Conservation (phyloP, 2,888 invertebrate genomes). For the Stegana nigrithorax region DNA sequence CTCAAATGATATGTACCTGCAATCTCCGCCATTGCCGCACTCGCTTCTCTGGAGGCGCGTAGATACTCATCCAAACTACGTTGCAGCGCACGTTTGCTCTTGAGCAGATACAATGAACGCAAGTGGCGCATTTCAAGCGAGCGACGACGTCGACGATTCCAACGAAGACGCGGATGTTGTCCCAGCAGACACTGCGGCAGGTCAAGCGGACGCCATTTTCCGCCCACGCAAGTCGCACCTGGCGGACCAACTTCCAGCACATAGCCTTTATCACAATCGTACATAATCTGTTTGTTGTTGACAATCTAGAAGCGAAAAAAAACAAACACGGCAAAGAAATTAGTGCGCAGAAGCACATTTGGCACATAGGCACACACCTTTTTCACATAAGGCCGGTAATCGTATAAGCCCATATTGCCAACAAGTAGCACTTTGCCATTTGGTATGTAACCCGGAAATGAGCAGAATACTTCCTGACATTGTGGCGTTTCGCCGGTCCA, state of each 20-base stretch:
- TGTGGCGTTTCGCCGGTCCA: slow-evolving; percentile 92
- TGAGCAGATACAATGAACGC: slow-evolving; percentile 58
- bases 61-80: slow-evolving; percentile 41
- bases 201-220: slow-evolving; percentile 91
- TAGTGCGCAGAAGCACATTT: too few relatives aligned
- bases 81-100: slow-evolving; percentile 52
- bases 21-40: neutral
- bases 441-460: slow-evolving; percentile 89
- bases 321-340: neutral
- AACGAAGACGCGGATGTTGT: slow-evolving; percentile 87
- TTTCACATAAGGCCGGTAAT: slow-evolving; percentile 92
- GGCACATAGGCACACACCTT: too few relatives aligned
- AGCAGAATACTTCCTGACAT: slow-evolving; percentile 92
- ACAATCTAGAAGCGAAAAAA: slow-evolving; percentile 70
- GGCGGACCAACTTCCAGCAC: slow-evolving; percentile 88
- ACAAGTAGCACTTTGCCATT: slow-evolving; percentile 92
- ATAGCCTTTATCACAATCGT: slow-evolving; percentile 93
- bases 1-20: neutral
- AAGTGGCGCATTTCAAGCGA: slow-evolving; percentile 60
- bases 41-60: neutral
- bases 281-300: slow-evolving; percentile 95
- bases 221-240: slow-evolving; percentile 94
- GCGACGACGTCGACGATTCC: slow-evolving; percentile 77
- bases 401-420: slow-evolving; percentile 95
- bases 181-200: slow-evolving; percentile 86